Percentiles rank a stretch among this genome's conserved stretches.
Evolutionary conservation across 2,113 vertebrate species (phyloP).

Genomic region (Actinemys pallida): DNA sequence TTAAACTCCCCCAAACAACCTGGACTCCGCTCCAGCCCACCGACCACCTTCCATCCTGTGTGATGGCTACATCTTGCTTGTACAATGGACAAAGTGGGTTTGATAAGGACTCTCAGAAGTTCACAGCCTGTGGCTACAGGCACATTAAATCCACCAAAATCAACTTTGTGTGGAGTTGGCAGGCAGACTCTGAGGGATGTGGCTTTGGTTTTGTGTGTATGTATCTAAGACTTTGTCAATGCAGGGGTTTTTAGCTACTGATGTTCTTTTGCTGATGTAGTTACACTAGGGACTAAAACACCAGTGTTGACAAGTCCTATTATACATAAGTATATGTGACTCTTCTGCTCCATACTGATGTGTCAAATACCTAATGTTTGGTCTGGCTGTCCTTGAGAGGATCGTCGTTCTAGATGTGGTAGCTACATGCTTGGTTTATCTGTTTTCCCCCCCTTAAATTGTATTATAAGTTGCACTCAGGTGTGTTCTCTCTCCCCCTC

Average conservation of each 20-base stretch:
- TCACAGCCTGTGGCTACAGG: not conserved
- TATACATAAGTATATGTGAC: not conserved
- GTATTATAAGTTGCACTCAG: too few relatives aligned
- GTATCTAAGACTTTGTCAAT: accelerated
- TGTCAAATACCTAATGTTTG: too few relatives aligned
- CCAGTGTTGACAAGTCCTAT: accelerated
- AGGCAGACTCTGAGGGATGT: not conserved
- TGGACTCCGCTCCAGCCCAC: too few relatives aligned
- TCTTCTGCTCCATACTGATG: too few relatives aligned
- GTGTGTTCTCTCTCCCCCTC: not conserved
- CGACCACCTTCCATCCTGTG: too few relatives aligned
- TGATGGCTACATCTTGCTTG: too few relatives aligned
- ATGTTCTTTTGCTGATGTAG: not conserved
- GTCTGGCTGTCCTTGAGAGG: too few relatives aligned
- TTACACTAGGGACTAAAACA: not conserved
- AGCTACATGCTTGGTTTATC: too few relatives aligned
- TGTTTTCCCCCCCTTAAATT: too few relatives aligned
- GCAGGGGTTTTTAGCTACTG: not conserved
- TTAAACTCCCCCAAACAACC: not conserved
- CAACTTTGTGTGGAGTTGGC: not conserved
- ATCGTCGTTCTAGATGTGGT: too few relatives aligned
- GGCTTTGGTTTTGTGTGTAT: not conserved
- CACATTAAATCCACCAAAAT: not conserved
- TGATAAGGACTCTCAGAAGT: not conserved
- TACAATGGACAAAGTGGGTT: not conserved